phyloP scores from a whole-genome alignment of 2,888 invertebrate species.

The Omphaloscelis lunosa region DNA sequence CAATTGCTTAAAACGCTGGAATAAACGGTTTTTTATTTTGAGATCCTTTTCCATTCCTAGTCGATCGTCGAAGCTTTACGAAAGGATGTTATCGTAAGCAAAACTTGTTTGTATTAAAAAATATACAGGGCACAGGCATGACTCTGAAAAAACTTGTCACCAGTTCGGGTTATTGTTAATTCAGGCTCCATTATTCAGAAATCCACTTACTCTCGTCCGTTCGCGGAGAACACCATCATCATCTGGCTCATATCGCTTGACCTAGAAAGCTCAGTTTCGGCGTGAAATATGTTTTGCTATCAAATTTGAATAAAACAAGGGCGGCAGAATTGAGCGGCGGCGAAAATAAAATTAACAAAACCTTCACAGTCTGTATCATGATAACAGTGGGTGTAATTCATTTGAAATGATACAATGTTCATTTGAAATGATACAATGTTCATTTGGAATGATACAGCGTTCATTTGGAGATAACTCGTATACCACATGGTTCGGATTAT shows the following conservation, averaged over 20 bases:
- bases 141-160: constrained; percentile 9
- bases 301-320: constrained; percentile 81
- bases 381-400: constrained; percentile 74
- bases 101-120: constrained; percentile 2
- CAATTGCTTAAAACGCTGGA: constrained; percentile 76
- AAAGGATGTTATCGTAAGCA: constrained; percentile 23
- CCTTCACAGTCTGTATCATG: constrained; percentile 70
- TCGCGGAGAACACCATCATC: constrained; percentile 65
- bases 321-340: constrained; percentile 60
- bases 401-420: constrained; percentile 74
- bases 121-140: neutral
- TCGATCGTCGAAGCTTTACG: constrained; percentile 36
- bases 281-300: constrained; percentile 84
- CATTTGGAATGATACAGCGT: constrained; percentile 61
- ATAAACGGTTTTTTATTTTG: constrained; percentile 73
- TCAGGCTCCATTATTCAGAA: constrained; percentile 65
- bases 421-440: constrained; percentile 62
- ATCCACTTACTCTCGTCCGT: constrained; percentile 68
- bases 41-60: constrained; percentile 28
- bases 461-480: constrained; percentile 64
- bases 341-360: constrained; percentile 77
- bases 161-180: constrained; percentile 49
- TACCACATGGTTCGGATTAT: constrained; percentile 59
- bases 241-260: constrained; percentile 67
- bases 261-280: constrained; percentile 78